Evolutionary conservation across 1,140 invertebrate species (phyloP), one percentile per base, ranked within the genome.

Genomic region (Globodera rostochiensis): DNA sequence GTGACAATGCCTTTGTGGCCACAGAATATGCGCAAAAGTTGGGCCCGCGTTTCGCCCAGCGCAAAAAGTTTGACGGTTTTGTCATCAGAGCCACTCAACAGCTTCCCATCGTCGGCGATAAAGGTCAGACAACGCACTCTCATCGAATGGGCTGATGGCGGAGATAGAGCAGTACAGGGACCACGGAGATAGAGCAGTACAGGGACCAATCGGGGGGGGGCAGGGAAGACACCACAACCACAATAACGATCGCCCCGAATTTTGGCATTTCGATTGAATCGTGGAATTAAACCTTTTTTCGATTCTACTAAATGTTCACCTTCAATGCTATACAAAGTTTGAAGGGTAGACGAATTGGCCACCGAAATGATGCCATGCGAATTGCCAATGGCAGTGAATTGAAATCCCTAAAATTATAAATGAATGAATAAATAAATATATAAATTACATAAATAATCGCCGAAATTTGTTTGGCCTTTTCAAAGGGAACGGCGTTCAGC

Each of bases 321-420:
- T 76, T 76, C 74, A n/a, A 76, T 19, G 9, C 9, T 46, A n/a
- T 76, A 76, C 9, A 76, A n/a, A 6, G 74, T 25, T 45, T 46
- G 45, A 6, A 76, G 67, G 36, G 57, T 64, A 11, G 53, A 25
- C 25, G 74, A 36, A 70, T 15, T 76, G 74, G 25, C 21, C 36
- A 76, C n/a, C 36, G 49, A 76, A 45, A 76, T 76, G 36, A 76
- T 64, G 46, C 74, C 74, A 13, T 76, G 74, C 6, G 74, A 64
- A 49, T 50, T 60, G 45, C 57, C 74, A 76, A 76, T 76, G 53
- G 74, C 74, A n/a, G n/a, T 25, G 74, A 76, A 76, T 50, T 76
- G 36, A 36, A 19, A 6, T 9, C 47, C 74, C 47, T 64, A 57
- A 76, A 49, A 76, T 70, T 21, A 25, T 11, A 21, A 36, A 36